phyloP scores from a whole-genome alignment of 1,140 invertebrate species.

The Brachionus plicatilis region DNA sequence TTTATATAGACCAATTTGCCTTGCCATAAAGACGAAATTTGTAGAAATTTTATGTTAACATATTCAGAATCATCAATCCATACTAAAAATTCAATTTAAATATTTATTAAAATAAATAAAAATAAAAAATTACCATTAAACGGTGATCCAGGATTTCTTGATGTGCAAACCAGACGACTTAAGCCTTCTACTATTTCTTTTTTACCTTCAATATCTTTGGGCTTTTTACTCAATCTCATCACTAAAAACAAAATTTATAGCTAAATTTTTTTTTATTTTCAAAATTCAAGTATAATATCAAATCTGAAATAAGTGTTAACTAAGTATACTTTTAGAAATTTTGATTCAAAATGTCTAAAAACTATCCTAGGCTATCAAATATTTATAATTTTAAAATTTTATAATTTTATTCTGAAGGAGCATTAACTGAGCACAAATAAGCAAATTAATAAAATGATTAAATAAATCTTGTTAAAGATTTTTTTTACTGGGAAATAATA shows the following conservation, averaged over 20 bases:
- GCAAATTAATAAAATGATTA: too few species aligned
- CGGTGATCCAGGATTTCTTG: neutral
- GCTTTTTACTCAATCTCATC: neutral
- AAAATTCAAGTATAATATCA: too few species aligned
- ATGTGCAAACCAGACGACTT: neutral
- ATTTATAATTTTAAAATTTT: too few species aligned
- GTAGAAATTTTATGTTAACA: neutral
- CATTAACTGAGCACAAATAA: too few species aligned
- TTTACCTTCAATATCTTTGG: neutral
- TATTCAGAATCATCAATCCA: conserved; percentile 8
- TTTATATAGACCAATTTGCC: neutral
- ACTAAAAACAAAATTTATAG: neutral
- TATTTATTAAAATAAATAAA: neutral
- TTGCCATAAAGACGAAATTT: conserved; percentile 6
- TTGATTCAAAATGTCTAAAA: too few species aligned
- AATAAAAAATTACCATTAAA: neutral
- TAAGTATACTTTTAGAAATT: too few species aligned
- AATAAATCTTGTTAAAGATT: too few species aligned
- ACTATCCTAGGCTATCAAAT: too few species aligned
- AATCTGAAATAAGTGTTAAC: too few species aligned
- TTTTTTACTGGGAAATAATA: too few species aligned
- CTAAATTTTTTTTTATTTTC: too few species aligned
- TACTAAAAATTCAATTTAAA: neutral
- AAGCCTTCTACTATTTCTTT: neutral
- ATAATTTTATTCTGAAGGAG: too few species aligned